phyloP scores from a whole-genome alignment of 1,140 invertebrate genomes.

The Venustaconcha ellipsiformis region DNA sequence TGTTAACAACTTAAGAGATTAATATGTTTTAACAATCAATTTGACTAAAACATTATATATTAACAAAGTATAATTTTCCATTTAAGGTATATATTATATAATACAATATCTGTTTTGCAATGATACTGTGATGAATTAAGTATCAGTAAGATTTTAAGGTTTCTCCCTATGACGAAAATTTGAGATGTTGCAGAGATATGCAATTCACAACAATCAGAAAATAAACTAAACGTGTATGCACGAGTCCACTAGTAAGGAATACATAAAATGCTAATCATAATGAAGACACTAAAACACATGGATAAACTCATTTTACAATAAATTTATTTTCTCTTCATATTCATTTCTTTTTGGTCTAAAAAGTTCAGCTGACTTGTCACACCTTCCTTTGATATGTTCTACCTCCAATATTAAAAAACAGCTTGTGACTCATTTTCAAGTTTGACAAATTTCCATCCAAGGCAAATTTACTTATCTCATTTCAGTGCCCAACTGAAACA shows the following conservation, averaged over 20 bases:
- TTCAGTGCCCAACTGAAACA: too few species aligned
- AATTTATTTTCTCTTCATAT: too few species aligned
- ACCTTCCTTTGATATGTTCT: too few species aligned
- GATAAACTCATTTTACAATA: too few species aligned
- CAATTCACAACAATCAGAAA: conserved; percentile 34
- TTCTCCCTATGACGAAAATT: conserved; percentile 23
- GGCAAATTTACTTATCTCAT: too few species aligned
- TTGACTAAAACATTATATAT: conserved; percentile 35
- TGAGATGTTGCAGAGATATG: conserved; percentile 22
- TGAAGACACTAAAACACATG: background rate
- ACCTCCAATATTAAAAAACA: too few species aligned
- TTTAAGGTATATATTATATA: conserved; percentile 30
- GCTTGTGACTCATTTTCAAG: too few species aligned
- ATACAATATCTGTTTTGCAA: conserved; percentile 37
- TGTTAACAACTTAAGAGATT: conserved; percentile 25
- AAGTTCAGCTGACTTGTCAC: too few species aligned
- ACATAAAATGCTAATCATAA: conserved; percentile 22
- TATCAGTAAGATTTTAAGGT: conserved; percentile 26
- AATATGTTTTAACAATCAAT: conserved; percentile 33
- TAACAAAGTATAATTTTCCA: conserved; percentile 32
- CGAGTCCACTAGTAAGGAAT: background rate
- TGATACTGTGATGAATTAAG: conserved; percentile 26
- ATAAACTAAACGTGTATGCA: conserved; percentile 24
- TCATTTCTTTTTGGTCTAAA: too few species aligned
- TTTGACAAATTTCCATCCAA: too few species aligned